phyloP scores from a whole-genome alignment of 2,797 vertebrate species.

The Aythya fuligula region DNA sequence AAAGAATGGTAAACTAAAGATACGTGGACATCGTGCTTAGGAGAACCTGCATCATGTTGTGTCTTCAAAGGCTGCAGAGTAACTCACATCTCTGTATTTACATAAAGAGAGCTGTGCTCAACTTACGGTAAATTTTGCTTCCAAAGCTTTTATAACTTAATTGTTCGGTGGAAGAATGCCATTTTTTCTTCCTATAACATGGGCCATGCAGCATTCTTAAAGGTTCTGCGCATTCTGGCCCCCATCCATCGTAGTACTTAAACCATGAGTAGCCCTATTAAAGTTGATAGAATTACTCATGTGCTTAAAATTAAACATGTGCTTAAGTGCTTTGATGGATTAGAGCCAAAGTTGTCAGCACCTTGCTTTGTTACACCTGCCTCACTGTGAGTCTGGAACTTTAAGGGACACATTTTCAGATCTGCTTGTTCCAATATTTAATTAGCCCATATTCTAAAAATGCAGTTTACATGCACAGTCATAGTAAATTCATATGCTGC shows the following conservation, averaged over 20 bases:
- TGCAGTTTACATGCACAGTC: neutral
- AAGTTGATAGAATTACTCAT: slow-evolving; percentile 74
- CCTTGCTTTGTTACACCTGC: slow-evolving; percentile 69
- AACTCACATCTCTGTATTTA: neutral
- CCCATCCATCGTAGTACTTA: slow-evolving; percentile 63
- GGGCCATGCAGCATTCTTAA: slow-evolving; percentile 43
- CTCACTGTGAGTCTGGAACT: neutral
- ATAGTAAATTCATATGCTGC: neutral
- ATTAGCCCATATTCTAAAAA: neutral
- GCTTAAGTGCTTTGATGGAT: slow-evolving; percentile 70
- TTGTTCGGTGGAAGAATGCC: slow-evolving; percentile 4
- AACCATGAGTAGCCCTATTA: slow-evolving; percentile 69
- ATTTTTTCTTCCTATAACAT: neutral
- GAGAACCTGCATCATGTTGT: neutral
- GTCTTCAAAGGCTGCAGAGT: neutral
- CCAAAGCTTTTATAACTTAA: neutral
- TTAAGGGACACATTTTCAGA: neutral
- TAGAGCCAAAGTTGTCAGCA: slow-evolving; percentile 67
- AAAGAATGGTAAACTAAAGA: neutral
- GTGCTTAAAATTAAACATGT: slow-evolving; percentile 74
- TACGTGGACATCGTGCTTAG: accelerated
- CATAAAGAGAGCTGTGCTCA: neutral
- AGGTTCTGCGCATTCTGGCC: slow-evolving; percentile 27
- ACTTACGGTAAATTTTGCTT: neutral
- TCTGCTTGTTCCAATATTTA: neutral